Conservation (phyloP, 2,113 vertebrate genomes). For the Malurus elegans region DNA sequence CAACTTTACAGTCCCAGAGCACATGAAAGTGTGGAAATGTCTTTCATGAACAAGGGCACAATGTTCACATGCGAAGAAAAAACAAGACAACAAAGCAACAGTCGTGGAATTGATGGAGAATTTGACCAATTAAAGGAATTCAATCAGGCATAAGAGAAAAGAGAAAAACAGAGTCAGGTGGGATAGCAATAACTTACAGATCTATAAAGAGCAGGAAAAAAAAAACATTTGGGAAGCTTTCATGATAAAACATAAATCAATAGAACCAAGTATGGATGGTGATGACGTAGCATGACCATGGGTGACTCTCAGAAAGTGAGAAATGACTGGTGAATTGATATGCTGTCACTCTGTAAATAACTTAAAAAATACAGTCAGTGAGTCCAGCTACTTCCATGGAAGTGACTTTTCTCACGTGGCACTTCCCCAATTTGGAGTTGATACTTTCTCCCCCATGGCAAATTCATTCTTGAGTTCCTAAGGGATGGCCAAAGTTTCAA, state of each 20-base stretch:
- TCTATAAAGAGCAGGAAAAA: not conserved
- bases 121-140: not conserved
- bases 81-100: not conserved
- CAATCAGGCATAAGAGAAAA: not conserved
- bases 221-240: not conserved
- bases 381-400: not conserved
- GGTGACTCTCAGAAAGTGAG: not conserved
- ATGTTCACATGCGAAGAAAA: not conserved
- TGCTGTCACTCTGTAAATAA: not conserved
- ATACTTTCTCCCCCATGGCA: not conserved
- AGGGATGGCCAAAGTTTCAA: not conserved
- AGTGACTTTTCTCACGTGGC: not conserved
- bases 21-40: not conserved
- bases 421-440: not conserved
- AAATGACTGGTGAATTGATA: not conserved
- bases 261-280: not conserved
- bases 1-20: not conserved
- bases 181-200: not conserved
- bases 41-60: not conserved
- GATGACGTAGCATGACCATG: not conserved
- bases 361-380: not conserved
- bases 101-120: not conserved
- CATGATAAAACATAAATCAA: not conserved
- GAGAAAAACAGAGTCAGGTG: not conserved
- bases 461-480: not conserved